Base-by-base conservation (phyloP, 2,113 vertebrate species). In the Paraplagusia blochii region DNA sequence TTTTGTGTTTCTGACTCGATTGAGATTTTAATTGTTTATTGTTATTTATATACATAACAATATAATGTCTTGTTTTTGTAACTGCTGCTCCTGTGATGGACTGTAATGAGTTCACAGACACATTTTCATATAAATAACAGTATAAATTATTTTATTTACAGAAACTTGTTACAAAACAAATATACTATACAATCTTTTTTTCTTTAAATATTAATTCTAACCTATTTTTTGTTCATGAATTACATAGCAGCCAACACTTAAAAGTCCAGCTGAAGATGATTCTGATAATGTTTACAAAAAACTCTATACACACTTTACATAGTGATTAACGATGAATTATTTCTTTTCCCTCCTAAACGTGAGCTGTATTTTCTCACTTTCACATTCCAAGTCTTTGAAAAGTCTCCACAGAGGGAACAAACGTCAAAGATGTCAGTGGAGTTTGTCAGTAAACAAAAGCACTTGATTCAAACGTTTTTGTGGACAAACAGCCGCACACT, bases 121-220 rank as follows among this genome's bases (percentile, higher is more conserved):
- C 53, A 0, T 84, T 95, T 98, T 95, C 92, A 93, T 98, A 98
- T 99, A 99, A 99, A 98, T 99, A 92, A 84, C 89, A 97, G 96
- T 98, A 99, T 97, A 99, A 98, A 98, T 99, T 98, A 98, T 98
- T 99, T 98, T 98, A 99, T 99, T 99, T 98, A 99, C 96, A 99
- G 93, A 97, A 98, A 96, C 93, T 93, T 97, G 95, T 99, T 98
- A 97, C 94, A 99, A 99, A 98, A 97, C 96, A 97, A 95, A 99
- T 98, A 97, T 94, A 96, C 96, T 98, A 96, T 99, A 98, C 95
- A 95, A 91, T 92, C 96, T 95, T 95, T 93, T 74, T 95, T 93
- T 94, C 94, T 98, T 98, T 97, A 99, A 98, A 98, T 98, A 98
- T 95, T 93, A 95, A 95, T 94, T 95, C 94, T 97, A 95, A 92